Evolutionary conservation across 1,140 invertebrate species (phyloP), one percentile per base, ranked within the genome.

Genomic region (Drosophila pallidifrons): DNA sequence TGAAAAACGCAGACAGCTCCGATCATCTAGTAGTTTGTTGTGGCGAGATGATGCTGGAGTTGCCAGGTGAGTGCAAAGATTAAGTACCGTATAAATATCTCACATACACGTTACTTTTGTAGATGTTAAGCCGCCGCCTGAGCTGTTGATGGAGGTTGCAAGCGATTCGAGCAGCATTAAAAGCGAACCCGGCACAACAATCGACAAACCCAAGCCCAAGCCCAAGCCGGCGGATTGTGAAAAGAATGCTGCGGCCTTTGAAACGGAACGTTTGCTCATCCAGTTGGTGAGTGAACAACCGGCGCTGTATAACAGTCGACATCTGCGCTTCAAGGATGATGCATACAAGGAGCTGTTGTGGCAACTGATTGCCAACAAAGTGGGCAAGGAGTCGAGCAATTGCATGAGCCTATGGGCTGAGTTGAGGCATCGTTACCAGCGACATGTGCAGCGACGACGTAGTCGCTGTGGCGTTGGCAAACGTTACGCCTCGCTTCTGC

Each of bases 401-500:
- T 91, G 90, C 65, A 25, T 75, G 43, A 72, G 57, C 38, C 55
- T 30, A 0, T 92, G 91, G 91, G 71, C 71, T 2, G 74, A 82
- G 13, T 38, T 91, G 28, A 78, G 90, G 11, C 73, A 73, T 10
- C 51, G 32, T 1, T 92, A 75, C 41, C 90, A 92, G 49, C 59
- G 55, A 0, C 79, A 91, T 74, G 83, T 81, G 8, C 72, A 76
- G 11, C 71, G 64, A 43, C 41, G 3, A 1, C n/a, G n/a, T 13
- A n/a, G 41, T 13, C 20, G 13, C 1, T 13, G 4, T 5, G 1
- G 1, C 3, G 5, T 13, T 2, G 46, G 54, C 2, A 8, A 41
- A 4, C 1, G 20, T 25, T 25, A 25, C 47, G 5, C 73, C 83
- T 10, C 90, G 86, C 2, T 91, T 79, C 20, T 66, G 13, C 60